A percentile compares a stretch with the other conserved stretches of the same genome.
Conservation (phyloP, 2,888 invertebrate genomes). For the Phrixothrix hirtus region DNA sequence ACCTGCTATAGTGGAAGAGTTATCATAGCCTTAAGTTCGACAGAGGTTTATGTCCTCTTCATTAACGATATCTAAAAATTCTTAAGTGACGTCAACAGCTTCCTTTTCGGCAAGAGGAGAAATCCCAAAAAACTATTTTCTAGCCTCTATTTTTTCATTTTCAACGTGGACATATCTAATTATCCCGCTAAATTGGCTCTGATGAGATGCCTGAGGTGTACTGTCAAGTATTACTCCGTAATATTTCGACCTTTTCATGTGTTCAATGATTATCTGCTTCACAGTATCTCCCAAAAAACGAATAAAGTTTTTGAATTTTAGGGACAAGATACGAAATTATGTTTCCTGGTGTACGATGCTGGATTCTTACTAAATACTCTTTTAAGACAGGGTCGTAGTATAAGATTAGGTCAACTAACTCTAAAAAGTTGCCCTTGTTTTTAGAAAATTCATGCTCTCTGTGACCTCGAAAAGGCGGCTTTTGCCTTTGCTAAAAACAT, state of each 20-base stretch:
- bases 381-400: no score
- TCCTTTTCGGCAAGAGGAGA: not conserved
- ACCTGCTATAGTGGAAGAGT: not conserved
- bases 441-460: no score
- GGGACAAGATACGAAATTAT: no score
- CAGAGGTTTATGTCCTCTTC: conserved; percentile 1
- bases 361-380: no score
- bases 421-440: no score
- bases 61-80: not conserved
- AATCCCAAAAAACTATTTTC: not conserved
- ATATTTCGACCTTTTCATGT: not conserved
- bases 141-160: not conserved
- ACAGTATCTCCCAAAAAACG: no score
- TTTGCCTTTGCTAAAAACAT: no score
- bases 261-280: not conserved
- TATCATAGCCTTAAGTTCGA: not conserved
- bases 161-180: not conserved
- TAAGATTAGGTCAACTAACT: no score
- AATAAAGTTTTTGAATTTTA: no score
- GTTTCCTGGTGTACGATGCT: no score
- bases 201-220: not conserved
- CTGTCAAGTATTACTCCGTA: not conserved
- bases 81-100: not conserved
- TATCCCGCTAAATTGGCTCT: not conserved
- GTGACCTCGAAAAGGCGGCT: no score